Conservation (phyloP, 2,888 invertebrate genomes). For the Celastrina argiolus region DNA sequence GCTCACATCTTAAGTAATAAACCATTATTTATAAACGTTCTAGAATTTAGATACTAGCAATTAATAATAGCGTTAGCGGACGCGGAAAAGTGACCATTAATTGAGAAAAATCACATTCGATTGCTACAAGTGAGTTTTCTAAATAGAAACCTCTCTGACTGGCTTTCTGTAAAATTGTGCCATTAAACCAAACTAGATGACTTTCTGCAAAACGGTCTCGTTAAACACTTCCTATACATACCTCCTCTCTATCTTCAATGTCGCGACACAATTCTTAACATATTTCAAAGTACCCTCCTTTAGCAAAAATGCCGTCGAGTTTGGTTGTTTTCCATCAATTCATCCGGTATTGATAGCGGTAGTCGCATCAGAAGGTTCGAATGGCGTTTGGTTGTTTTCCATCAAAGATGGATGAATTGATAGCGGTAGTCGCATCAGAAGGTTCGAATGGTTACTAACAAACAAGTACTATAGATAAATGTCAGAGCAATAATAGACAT, state of each 20-base stretch:
- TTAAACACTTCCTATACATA: constrained; percentile 22
- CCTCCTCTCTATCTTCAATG: constrained; percentile 16
- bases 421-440: neutral
- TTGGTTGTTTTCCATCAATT: neutral
- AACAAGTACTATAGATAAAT: constrained; percentile 29
- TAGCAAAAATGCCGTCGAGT: neutral
- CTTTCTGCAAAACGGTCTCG: constrained; percentile 38
- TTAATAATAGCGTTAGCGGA: constrained; percentile 46
- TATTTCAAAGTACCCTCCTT: neutral
- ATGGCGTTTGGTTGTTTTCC: neutral
- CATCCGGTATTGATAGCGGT: neutral
- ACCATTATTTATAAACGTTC: neutral
- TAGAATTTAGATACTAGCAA: constrained; percentile 15
- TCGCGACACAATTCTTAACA: constrained; percentile 13
- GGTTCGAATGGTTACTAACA: constrained; percentile 28
- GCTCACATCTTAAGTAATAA: neutral
- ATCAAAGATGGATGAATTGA: neutral
- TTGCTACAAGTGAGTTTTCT: constrained; percentile 28
- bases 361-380: constrained; percentile 21
- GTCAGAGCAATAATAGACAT: constrained; percentile 36
- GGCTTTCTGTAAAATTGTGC: constrained; percentile 40
- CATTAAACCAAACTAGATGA: constrained; percentile 34
- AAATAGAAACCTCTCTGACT: constrained; percentile 44
- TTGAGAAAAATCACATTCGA: constrained; percentile 48
- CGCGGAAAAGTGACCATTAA: constrained; percentile 54